Evolutionary conservation across 2,113 vertebrate species (phyloP), one percentile per base, ranked within the genome.

Genomic region (Nothocercus nigrocapillus): DNA sequence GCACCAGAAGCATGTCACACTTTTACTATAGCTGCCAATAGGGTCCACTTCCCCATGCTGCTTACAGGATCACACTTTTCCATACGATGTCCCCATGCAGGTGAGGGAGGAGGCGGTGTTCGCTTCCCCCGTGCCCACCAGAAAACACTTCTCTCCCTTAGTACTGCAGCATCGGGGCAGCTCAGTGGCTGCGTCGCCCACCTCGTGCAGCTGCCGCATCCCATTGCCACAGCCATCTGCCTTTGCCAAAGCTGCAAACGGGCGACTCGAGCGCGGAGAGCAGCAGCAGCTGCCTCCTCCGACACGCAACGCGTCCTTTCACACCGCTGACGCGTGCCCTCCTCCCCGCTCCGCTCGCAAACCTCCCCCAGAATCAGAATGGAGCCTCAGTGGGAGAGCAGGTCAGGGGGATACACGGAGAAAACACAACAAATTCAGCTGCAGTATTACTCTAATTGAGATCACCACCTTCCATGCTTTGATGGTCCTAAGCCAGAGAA

Each of bases 371-470:
- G 78, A 86, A 81, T 49, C 51, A 70, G 49, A 81, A 53, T 36
- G 3, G 11, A 83, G 51, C 62, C 67, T 1, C 1, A 1, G 0
- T 40, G 25, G 70, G 64, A 89, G 40, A 79, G 62, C 51, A 59
- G 59, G 36, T 76, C 58, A 79, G 77, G 54, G 40, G n/a, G 27
- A 15, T 32, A 73, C 13, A 14, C 24, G 28, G 56, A 59, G 49
- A 91, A 90, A 92, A 95, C 5, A 7, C 53, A 76, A 85, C 83
- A 76, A 92, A 90, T 83, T 49, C 42, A 89, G 67, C 54, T 22
- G 75, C 91, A 95, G 88, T 22, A 63, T 81, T 75, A 42, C 36
- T 49, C 70, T 44, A 34, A 91, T 44, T 59, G 62, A 83, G 80
- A 92, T 32, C 88, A 72, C 51, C 93, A 51, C 69, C 68, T 95